A percentile compares a stretch with the other conserved stretches of the same genome.
Evolutionary conservation across 2,888 invertebrate species (phyloP).

Genomic region (Nipponacmea schrenckii): DNA sequence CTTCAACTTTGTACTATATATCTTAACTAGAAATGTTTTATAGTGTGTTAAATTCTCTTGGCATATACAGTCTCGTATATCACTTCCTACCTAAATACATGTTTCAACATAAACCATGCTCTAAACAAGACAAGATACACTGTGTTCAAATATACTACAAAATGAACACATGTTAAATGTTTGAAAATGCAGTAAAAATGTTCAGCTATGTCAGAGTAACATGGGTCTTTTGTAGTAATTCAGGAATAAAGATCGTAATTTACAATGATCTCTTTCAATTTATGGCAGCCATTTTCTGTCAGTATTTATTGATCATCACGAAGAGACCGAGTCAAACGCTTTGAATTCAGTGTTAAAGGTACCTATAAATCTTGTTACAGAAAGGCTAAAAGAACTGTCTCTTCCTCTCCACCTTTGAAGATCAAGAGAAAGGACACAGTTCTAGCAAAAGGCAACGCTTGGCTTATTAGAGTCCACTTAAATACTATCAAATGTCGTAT

Average conservation of each 20-base stretch:
- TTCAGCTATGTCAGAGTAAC: constrained; percentile 6
- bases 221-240: background rate
- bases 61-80: too few relatives aligned
- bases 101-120: too few relatives aligned
- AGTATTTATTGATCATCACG: constrained; percentile 7
- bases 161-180: constrained; percentile 1
- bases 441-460: background rate
- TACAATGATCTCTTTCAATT: constrained; percentile 2
- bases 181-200: constrained; percentile 1
- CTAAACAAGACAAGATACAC: too few relatives aligned
- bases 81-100: too few relatives aligned
- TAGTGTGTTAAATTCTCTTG: too few relatives aligned
- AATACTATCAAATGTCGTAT: constrained; percentile 6
- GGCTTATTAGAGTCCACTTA: constrained; percentile 2
- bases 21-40: too few relatives aligned
- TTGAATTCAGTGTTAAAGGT: constrained; percentile 2
- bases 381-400: background rate
- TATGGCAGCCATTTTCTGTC: constrained; percentile 1
- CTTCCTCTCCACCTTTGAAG: constrained; percentile 3
- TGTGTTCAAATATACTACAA: background rate
- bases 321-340: constrained; percentile 4
- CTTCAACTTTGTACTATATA: too few relatives aligned
- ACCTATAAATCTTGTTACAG: background rate
- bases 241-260: background rate
- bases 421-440: background rate